Base-by-base conservation (phyloP, 1,140 invertebrate genomes). In the Drosophila azteca region DNA sequence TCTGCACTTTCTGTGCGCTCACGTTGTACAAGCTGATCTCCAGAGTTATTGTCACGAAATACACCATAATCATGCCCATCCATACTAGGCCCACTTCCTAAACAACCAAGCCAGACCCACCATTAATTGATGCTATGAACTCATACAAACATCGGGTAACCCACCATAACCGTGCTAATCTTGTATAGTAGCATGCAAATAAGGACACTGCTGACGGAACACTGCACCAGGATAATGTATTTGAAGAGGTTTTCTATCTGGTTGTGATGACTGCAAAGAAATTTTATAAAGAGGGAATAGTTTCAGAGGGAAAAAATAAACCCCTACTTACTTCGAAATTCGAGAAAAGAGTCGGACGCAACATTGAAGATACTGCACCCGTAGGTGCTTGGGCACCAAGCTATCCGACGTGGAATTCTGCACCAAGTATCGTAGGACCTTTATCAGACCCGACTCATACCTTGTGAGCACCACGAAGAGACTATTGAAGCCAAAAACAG, bases 171-270 rank as follows among this genome's bases (percentile, higher is more conserved):
- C 0, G 79, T 88, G 70, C 78, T 87, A 20, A 87, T 75, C 22
- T 87, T 87, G n/a, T 88, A 88, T 2, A 88, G 72, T 41, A 88
- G n/a, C 83, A 88, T 88, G 50, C 83, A 88, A 2, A 88, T 83
- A n/a, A 88, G 29, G 7, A 88, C 69, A 20, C 83, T 89, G 44
- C 83, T 88, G 0, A 88, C 66, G 2, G 58, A 69, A 29, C 83
- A 88, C 48, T 88, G 83, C 5, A 88, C 84, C 2, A 88, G 43
- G 15, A 88, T 88, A 0, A 88, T 77, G 3, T 88, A 88, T 22
- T 88, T 88, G 20, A 88, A 88, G 7, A 88, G 50, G 1, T 64
- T 73, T 13, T 88, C 83, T 17, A 88, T 65, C 46, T 73, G 53
- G 2, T 49, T 64, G 45, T 88, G 83, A 51, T 88, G 83, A 24